Evolutionary conservation across 37 sponge, comb jelly and placozoan species (phyloP), one percentile per base, ranked within the genome.

Genomic region (Amphimedon queenslandica): DNA sequence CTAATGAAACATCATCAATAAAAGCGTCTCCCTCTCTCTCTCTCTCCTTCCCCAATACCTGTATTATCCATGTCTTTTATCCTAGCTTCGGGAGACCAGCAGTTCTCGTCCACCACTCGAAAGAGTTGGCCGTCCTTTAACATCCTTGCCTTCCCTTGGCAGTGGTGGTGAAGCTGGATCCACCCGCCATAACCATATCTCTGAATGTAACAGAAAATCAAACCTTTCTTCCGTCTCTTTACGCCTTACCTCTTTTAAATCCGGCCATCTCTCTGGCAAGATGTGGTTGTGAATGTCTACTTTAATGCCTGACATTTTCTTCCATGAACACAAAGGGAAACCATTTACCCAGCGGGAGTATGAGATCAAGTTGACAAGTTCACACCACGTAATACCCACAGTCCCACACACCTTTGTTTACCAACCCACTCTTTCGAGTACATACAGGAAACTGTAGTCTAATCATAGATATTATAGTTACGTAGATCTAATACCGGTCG

Each of bases 141-240:
- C 95, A 94, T 94, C 55, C 70, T 82, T 21, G 95, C 90, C 74
- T 90, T 90, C 5, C 87, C 91, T 67, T 85, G 77, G 66, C 95
- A 90, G 78, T 94, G 90, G 36, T 94, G 95, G 40, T 90, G 88
- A 27, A 94, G 78, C 68, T 94, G 95, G 2, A 94, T 76, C 95
- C 95, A 94, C 6, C 95, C 95, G 23, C 95, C 95, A 66, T 94
- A 94, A 18, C 95, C 95, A 65, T 90, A 94, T 2, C 84, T 65
- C 92, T 91, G 37, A 2, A 40, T 3, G 70, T 5, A 2, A n/a
- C n/a, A 25, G 55, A 53, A 20, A 8, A 10, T 27, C 23, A 27
- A 10, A 20, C 27, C 27, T 29, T n/a, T 29, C n/a, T n/a, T n/a
- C n/a, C n/a, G n/a, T n/a, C n/a, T n/a, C n/a, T n/a, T n/a, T n/a